These are phyloP conservation scores for Catostomus latipinnis DNA, from an alignment of 2,797 vertebrate species.

Conservation along the genomic window DNA sequence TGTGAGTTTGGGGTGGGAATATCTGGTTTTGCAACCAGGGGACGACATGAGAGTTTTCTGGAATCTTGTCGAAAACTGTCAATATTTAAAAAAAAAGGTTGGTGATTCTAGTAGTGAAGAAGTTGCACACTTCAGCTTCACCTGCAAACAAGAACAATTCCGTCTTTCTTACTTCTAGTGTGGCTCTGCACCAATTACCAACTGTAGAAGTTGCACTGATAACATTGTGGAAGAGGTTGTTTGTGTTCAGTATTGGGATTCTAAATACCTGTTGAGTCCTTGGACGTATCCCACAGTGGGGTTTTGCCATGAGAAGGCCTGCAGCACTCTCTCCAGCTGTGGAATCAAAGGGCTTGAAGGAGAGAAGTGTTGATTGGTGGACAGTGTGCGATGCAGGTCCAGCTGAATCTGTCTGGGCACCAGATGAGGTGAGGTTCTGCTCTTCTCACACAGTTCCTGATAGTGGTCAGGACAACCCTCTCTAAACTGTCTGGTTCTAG, in stretches of 20 bases:
- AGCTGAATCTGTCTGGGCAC: slow-evolving; percentile 93
- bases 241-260: background rate
- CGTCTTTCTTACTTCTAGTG: too few relatives aligned
- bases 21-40: too few relatives aligned
- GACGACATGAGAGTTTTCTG: too few relatives aligned
- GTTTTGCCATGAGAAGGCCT: slow-evolving; percentile 95
- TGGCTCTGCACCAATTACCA: too few relatives aligned
- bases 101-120: too few relatives aligned
- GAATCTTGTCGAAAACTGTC: too few relatives aligned
- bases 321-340: slow-evolving; percentile 86
- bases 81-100: too few relatives aligned
- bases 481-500: slow-evolving; percentile 69
- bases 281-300: slow-evolving; percentile 68
- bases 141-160: too few relatives aligned
- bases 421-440: slow-evolving; percentile 76
- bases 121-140: too few relatives aligned
- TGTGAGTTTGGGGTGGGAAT: too few relatives aligned
- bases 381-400: slow-evolving; percentile 92
- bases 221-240: background rate
- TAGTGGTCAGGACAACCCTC: slow-evolving; percentile 76
- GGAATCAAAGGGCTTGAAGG: slow-evolving; percentile 84
- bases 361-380: slow-evolving; percentile 88
- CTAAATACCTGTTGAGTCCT: slow-evolving; percentile 52
- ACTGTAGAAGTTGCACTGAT: too few relatives aligned
- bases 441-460: slow-evolving; percentile 81